Conservation (phyloP, 2,797 vertebrate species). For the Tamandua tetradactyla region DNA sequence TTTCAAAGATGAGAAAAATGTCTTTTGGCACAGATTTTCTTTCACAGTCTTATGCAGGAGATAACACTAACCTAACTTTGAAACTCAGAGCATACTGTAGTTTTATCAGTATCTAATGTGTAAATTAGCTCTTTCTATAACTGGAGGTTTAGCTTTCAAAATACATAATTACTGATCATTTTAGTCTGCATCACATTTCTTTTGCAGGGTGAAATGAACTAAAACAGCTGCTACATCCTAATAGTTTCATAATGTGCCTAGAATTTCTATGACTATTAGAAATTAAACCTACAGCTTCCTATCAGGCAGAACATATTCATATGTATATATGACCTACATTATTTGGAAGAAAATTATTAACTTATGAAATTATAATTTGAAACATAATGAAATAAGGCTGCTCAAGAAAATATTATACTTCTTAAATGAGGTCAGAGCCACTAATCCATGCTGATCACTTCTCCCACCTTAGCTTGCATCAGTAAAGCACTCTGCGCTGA, state of each 20-base stretch:
- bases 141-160: conserved; percentile 72
- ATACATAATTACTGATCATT: conserved; percentile 77
- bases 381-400: conserved; percentile 65
- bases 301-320: conserved; percentile 59
- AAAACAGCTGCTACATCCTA: conserved; percentile 76
- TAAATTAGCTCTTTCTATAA: conserved; percentile 78
- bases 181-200: conserved; percentile 72
- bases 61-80: conserved; percentile 76
- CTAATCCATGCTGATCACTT: not conserved
- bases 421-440: conserved; percentile 41
- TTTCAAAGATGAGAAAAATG: conserved; percentile 56
- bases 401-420: conserved; percentile 35
- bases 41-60: conserved; percentile 68
- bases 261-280: conserved; percentile 65
- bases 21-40: conserved; percentile 63
- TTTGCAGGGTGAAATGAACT: conserved; percentile 70
- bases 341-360: conserved; percentile 73
- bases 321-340: conserved; percentile 67
- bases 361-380: conserved; percentile 72
- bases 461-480: not conserved
- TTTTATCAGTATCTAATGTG: conserved; percentile 79
- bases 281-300: conserved; percentile 74
- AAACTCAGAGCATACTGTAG: conserved; percentile 70
- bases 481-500: conserved; percentile 5
- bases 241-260: conserved; percentile 67